Conservation (phyloP, 64 coral and sea anemone species). For the Acropora tenuis region DNA sequence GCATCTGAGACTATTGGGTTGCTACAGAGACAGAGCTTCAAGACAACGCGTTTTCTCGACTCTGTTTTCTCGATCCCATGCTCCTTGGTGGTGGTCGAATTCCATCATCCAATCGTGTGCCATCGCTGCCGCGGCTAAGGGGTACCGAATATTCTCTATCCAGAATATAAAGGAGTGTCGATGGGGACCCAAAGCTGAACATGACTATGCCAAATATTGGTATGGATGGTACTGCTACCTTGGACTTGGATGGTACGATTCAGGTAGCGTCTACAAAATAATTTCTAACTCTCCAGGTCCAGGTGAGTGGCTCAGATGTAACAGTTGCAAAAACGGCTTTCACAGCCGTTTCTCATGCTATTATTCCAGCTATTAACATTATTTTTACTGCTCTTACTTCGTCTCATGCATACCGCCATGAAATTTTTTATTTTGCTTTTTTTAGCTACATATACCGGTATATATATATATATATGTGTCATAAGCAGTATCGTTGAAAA, state of each 20-base stretch:
- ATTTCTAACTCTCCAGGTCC: neutral
- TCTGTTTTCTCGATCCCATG: neutral
- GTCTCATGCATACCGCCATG: too few relatives aligned
- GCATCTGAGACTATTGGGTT: neutral
- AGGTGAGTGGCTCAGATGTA: neutral
- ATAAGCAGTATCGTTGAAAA: too few relatives aligned
- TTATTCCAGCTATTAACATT: too few relatives aligned
- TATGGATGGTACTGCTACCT: conserved; percentile 6
- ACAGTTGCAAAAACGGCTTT: too few relatives aligned
- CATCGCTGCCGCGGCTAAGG: neutral
- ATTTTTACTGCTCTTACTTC: too few relatives aligned
- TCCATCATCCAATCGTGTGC: neutral
- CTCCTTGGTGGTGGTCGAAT: conserved; percentile 7
- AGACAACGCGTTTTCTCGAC: neutral
- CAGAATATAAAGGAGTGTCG: conserved; percentile 3
- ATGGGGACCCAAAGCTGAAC: conserved; percentile 34
- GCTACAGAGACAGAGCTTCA: neutral
- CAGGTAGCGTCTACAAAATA: conserved; percentile 30
- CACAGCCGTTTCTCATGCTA: too few relatives aligned
- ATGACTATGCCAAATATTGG: conserved; percentile 17
- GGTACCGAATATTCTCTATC: conserved; percentile 39
- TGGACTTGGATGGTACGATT: conserved; percentile 23
- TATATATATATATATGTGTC: too few relatives aligned
- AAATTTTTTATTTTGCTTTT: too few relatives aligned
- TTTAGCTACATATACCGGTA: too few relatives aligned